Percentiles rank a stretch among this genome's conserved stretches.
These are phyloP conservation scores for Miniopterus natalensis DNA, from an alignment of 2,113 vertebrate genomes.

Conservation along the genomic window DNA sequence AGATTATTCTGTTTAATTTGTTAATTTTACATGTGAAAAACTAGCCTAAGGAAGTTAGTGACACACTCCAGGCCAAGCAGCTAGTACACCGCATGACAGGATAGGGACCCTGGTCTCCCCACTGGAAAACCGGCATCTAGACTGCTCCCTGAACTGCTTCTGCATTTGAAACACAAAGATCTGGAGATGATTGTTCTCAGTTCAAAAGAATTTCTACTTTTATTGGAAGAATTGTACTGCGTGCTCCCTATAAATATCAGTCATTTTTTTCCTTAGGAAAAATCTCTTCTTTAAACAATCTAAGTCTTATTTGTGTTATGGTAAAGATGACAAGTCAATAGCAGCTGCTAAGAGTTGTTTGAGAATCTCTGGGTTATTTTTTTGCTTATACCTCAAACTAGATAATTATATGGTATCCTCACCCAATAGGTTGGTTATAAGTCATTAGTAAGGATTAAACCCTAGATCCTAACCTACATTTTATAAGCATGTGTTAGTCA, in stretches of 20 bases:
- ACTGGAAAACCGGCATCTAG: neutral
- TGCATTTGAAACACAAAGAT: slow-evolving; percentile 47
- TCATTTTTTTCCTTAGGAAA: neutral
- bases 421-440: slow-evolving; percentile 6
- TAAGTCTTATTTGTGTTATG: neutral
- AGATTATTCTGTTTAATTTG: slow-evolving; percentile 53
- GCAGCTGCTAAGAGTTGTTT: slow-evolving; percentile 13
- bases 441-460: slow-evolving; percentile 44
- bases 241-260: neutral
- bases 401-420: slow-evolving; percentile 40
- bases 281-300: neutral
- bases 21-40: slow-evolving; percentile 49
- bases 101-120: neutral
- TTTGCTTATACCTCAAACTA: slow-evolving; percentile 47
- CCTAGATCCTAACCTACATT: slow-evolving; percentile 21
- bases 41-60: slow-evolving; percentile 48
- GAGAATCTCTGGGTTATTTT: slow-evolving; percentile 44
- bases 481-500: slow-evolving; percentile 9
- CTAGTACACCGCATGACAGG: neutral
- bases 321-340: slow-evolving; percentile 14
- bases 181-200: neutral
- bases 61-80: neutral
- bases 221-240: neutral
- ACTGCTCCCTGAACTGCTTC: neutral
- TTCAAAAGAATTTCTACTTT: slow-evolving; percentile 31